Evolutionary conservation across 2,888 invertebrate species (phyloP).

Genomic region (Patella depressa): DNA sequence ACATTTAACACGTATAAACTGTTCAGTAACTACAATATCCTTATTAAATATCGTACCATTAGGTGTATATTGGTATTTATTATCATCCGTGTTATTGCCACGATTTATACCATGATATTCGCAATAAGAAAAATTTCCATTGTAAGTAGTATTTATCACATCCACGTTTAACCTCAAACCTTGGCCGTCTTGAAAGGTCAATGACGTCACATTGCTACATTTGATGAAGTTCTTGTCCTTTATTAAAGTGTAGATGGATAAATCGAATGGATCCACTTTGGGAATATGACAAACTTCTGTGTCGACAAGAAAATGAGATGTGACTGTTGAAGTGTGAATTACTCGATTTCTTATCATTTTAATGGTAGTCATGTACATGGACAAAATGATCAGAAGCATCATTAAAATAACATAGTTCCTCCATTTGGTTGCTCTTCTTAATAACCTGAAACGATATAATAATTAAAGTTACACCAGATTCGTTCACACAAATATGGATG

Average conservation of each 20-base stretch:
- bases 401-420: too few relatives aligned
- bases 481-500: too few relatives aligned
- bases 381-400: too few relatives aligned
- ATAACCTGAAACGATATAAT: too few relatives aligned
- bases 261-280: conserved; percentile 61
- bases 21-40: conserved; percentile 41
- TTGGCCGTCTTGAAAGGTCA: conserved; percentile 56
- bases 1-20: conserved; percentile 63
- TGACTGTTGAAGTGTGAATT: too few relatives aligned
- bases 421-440: too few relatives aligned
- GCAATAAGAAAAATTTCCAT: conserved; percentile 56
- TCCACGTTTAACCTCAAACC: conserved; percentile 49
- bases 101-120: conserved; percentile 57
- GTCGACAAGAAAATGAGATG: conserved; percentile 50
- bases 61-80: conserved; percentile 38
- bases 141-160: conserved; percentile 36
- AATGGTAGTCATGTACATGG: too few relatives aligned
- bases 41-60: conserved; percentile 34
- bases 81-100: conserved; percentile 36
- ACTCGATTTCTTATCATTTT: too few relatives aligned
- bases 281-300: conserved; percentile 64
- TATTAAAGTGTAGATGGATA: conserved; percentile 45
- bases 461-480: too few relatives aligned
- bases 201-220: conserved; percentile 46
- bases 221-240: conserved; percentile 36